Evolutionary conservation across 2,797 vertebrate species (phyloP).

Genomic region (Helostoma temminkii): DNA sequence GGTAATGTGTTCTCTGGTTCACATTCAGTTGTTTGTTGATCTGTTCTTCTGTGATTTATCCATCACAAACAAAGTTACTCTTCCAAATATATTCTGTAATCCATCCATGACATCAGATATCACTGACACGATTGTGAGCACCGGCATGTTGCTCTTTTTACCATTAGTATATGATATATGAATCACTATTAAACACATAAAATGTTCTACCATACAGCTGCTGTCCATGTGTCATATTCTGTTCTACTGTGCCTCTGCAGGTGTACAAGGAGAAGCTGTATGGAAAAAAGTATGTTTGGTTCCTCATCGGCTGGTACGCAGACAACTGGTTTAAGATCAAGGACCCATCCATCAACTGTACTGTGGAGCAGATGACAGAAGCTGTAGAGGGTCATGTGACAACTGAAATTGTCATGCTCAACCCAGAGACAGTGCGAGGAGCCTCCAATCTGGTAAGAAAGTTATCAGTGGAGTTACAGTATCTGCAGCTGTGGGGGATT

Average conservation of each 20-base stretch:
- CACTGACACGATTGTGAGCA: no score
- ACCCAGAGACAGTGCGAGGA: slow-evolving; percentile 93
- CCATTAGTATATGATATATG: no score
- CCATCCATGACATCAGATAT: no score
- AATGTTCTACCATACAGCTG: background rate
- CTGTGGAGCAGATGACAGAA: slow-evolving; percentile 94
- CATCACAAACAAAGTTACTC: no score
- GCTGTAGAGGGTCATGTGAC: slow-evolving; percentile 96
- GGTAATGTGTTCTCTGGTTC: slow-evolving; percentile 78
- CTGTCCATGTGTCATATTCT: background rate
- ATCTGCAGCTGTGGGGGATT: background rate
- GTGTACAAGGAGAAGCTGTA: slow-evolving; percentile 97
- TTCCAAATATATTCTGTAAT: no score
- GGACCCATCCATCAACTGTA: slow-evolving; percentile 95
- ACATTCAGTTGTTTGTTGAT: background rate
- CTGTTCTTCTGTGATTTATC: no score
- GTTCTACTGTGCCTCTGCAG: slow-evolving; percentile 72
- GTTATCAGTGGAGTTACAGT: background rate
- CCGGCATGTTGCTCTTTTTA: no score
- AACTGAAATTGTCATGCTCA: slow-evolving; percentile 96
- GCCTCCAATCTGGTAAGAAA: slow-evolving; percentile 91
- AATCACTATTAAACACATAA: background rate
- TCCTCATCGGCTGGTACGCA: slow-evolving; percentile 97
- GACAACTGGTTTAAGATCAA: slow-evolving; percentile 98
- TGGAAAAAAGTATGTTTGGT: slow-evolving; percentile 97